Conservation (phyloP, 1,140 invertebrate genomes). For the Trissolcus basalis region DNA sequence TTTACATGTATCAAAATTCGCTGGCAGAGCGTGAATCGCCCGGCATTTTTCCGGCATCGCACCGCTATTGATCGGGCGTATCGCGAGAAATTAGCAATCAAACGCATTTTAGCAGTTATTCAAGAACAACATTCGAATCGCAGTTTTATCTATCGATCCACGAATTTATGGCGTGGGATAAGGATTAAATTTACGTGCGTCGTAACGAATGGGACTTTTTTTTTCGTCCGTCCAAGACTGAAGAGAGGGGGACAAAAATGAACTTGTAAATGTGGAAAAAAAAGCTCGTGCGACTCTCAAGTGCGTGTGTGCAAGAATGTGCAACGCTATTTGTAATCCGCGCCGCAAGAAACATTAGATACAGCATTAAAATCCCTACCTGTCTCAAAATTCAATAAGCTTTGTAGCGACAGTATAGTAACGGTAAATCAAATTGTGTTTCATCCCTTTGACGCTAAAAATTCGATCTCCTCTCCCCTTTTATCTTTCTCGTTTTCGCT, state of each 20-base stretch:
- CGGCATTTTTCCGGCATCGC: slow-evolving; percentile 32
- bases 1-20: slow-evolving; percentile 38
- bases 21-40: slow-evolving; percentile 14
- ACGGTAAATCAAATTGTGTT: slow-evolving; percentile 76
- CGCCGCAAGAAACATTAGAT: slow-evolving; percentile 60
- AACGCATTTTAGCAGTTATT: slow-evolving; percentile 49
- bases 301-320: slow-evolving; percentile 19
- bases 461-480: slow-evolving; percentile 68
- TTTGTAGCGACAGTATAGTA: slow-evolving; percentile 59
- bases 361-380: slow-evolving; percentile 67
- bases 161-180: slow-evolving; percentile 37
- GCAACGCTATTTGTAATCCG: slow-evolving; percentile 39
- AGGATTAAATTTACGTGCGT: slow-evolving; percentile 32
- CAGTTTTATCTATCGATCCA: slow-evolving; percentile 36
- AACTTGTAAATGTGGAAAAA: slow-evolving; percentile 3
- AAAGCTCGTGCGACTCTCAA: not conserved
- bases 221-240: not conserved
- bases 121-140: slow-evolving; percentile 41
- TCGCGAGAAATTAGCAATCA: slow-evolving; percentile 49
- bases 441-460: slow-evolving; percentile 73
- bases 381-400: slow-evolving; percentile 67
- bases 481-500: slow-evolving; percentile 54
- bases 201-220: not conserved
- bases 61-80: slow-evolving; percentile 42
- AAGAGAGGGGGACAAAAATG: not conserved